phyloP scores from a whole-genome alignment of 2,888 invertebrate genomes.

The Chesias legatella region DNA sequence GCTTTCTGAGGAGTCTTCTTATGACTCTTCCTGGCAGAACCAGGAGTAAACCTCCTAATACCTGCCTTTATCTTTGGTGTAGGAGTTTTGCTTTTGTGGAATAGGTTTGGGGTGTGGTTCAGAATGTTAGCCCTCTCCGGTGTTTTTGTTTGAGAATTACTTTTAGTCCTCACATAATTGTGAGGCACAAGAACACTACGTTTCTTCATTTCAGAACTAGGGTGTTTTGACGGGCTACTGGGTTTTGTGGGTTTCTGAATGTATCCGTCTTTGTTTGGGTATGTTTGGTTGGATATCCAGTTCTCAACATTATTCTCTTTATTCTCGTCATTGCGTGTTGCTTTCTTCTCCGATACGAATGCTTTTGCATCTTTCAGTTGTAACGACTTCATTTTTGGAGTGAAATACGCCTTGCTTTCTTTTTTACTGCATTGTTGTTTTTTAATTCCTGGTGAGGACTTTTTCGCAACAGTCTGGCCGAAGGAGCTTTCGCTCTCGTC shows the following conservation, averaged over 20 bases:
- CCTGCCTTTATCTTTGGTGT: constrained; percentile 68
- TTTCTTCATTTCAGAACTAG: constrained; percentile 45
- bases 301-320: constrained; percentile 54
- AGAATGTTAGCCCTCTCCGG: constrained; percentile 47
- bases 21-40: constrained; percentile 50
- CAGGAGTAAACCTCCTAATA: constrained; percentile 60
- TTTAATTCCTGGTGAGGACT: constrained; percentile 37
- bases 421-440: constrained; percentile 11
- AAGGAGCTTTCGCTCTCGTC: constrained; percentile 64
- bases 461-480: constrained; percentile 47
- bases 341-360: constrained; percentile 56
- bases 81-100: constrained; percentile 49
- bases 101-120: constrained; percentile 39
- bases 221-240: constrained; percentile 22
- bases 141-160: constrained; percentile 45
- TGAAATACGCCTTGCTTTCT: constrained; percentile 41
- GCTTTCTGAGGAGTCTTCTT: constrained; percentile 53
- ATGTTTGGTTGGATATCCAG: constrained; percentile 42
- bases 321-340: constrained; percentile 35
- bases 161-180: constrained; percentile 34
- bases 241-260: constrained; percentile 38
- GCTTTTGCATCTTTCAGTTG: constrained; percentile 43
- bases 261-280: constrained; percentile 44
- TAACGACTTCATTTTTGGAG: constrained; percentile 44
- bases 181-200: constrained; percentile 45